A percentile compares a stretch with the other conserved stretches of the same genome.
Evolutionary conservation across 2,888 invertebrate species (phyloP).

Genomic region (Panopea generosa): DNA sequence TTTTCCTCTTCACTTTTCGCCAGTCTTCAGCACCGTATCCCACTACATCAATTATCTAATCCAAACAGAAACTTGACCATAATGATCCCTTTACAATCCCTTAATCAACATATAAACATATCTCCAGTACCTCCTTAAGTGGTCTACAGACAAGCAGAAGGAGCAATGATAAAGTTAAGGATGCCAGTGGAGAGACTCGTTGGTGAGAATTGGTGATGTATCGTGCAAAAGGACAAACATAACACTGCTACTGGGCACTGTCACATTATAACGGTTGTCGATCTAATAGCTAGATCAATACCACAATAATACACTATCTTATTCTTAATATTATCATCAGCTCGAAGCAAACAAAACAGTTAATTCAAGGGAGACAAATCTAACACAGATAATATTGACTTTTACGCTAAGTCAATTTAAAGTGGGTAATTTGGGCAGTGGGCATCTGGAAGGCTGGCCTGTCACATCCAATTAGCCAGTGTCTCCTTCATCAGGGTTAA

Average conservation of each 20-base stretch:
- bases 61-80: too few relatives aligned
- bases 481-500: too few relatives aligned
- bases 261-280: conserved; percentile 52
- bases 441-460: too few relatives aligned
- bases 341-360: conserved; percentile 34
- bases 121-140: conserved; percentile 6
- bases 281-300: conserved; percentile 60
- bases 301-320: conserved; percentile 52
- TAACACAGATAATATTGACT: conserved; percentile 37
- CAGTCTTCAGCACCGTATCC: too few relatives aligned
- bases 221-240: conserved; percentile 22
- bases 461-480: too few relatives aligned
- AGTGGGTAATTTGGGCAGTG: conserved; percentile 3
- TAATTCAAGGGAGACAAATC: conserved; percentile 51
- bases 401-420: conserved; percentile 26
- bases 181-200: background rate
- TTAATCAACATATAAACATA: conserved; percentile 5
- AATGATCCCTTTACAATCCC: background rate
- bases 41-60: too few relatives aligned
- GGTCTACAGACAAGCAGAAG: conserved; percentile 2
- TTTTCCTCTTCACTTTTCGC: too few relatives aligned
- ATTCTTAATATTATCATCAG: conserved; percentile 53
- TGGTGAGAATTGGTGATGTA: conserved; percentile 5
- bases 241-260: conserved; percentile 39
- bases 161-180: background rate